phyloP scores from a whole-genome alignment of 2,797 vertebrate species.

The Chelmon rostratus region DNA sequence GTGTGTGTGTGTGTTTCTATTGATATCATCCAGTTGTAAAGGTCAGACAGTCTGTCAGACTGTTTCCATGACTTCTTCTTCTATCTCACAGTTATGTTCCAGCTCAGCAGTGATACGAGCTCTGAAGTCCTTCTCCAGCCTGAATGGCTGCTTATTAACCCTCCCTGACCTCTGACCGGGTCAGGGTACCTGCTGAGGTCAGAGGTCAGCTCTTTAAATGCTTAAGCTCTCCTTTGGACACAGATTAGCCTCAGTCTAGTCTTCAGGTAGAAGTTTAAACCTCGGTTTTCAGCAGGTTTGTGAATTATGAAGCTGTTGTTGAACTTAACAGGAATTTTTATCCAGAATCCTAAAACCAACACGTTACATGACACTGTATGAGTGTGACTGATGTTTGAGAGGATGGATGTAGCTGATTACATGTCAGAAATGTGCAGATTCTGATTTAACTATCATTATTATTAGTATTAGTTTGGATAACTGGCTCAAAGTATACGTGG shows the following conservation, averaged over 20 bases:
- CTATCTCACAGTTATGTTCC: neutral
- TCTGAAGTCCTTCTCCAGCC: neutral
- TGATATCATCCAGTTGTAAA: slow-evolving; percentile 33
- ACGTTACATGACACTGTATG: too few species aligned
- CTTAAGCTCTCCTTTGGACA: neutral
- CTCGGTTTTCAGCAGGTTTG: too few species aligned
- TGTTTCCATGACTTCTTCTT: slow-evolving; percentile 13
- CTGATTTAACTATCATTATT: too few species aligned
- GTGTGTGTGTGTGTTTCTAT: neutral
- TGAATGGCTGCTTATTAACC: slow-evolving; percentile 14
- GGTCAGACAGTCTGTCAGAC: slow-evolving; percentile 48
- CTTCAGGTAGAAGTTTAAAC: slow-evolving; percentile 4
- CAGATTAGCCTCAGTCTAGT: neutral
- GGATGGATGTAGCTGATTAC: too few species aligned
- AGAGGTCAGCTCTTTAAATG: slow-evolving; percentile 6
- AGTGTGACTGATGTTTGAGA: too few species aligned
- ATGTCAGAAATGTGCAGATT: too few species aligned
- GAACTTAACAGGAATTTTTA: neutral
- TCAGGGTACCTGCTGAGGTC: slow-evolving; percentile 19
- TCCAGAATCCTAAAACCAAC: neutral
- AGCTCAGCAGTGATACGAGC: neutral
- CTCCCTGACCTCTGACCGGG: slow-evolving; percentile 1
- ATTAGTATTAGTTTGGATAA: too few species aligned
- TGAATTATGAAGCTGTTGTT: too few species aligned
- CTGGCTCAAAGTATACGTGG: too few species aligned